These are phyloP conservation scores for Agrochola litura DNA, from an alignment of 2,888 invertebrate genomes.

Conservation along the genomic window DNA sequence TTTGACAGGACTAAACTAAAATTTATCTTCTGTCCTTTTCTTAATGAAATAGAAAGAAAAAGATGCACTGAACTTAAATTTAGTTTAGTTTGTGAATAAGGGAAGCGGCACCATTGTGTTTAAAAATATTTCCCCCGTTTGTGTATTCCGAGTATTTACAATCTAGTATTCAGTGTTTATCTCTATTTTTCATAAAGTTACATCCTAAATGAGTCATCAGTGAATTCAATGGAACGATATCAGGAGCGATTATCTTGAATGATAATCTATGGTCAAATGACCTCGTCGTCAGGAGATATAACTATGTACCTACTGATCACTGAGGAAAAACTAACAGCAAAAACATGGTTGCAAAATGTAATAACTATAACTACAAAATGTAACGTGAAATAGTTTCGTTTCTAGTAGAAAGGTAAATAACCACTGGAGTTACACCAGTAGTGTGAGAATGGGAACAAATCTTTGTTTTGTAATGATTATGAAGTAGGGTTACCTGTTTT, in stretches of 20 bases:
- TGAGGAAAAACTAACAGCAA: slow-evolving; percentile 13
- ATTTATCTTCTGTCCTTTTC: too few species aligned
- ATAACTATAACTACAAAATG: slow-evolving; percentile 23
- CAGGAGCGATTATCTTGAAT: slow-evolving; percentile 44
- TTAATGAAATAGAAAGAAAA: too few species aligned
- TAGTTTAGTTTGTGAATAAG: too few species aligned
- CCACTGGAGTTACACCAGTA: slow-evolving; percentile 9
- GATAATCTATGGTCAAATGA: slow-evolving; percentile 49
- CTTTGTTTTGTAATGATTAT: slow-evolving; percentile 29
- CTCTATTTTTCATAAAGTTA: slow-evolving; percentile 28
- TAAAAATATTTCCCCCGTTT: slow-evolving; percentile 4
- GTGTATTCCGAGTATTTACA: slow-evolving; percentile 16
- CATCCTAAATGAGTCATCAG: slow-evolving; percentile 40
- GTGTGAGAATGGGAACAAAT: slow-evolving; percentile 24
- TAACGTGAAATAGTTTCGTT: background rate
- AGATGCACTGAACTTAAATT: too few species aligned
- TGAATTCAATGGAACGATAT: slow-evolving; percentile 51
- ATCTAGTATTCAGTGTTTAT: slow-evolving; percentile 39
- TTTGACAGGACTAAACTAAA: too few species aligned
- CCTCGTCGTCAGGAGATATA: slow-evolving; percentile 30
- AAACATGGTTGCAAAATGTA: slow-evolving; percentile 3
- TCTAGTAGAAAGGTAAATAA: slow-evolving; percentile 8
- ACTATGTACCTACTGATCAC: slow-evolving; percentile 7
- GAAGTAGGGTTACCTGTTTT: slow-evolving; percentile 5
- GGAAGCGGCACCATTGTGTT: too few species aligned